These are phyloP conservation scores for Limenitis camilla DNA, from an alignment of 2,888 invertebrate genomes.

Conservation along the genomic window DNA sequence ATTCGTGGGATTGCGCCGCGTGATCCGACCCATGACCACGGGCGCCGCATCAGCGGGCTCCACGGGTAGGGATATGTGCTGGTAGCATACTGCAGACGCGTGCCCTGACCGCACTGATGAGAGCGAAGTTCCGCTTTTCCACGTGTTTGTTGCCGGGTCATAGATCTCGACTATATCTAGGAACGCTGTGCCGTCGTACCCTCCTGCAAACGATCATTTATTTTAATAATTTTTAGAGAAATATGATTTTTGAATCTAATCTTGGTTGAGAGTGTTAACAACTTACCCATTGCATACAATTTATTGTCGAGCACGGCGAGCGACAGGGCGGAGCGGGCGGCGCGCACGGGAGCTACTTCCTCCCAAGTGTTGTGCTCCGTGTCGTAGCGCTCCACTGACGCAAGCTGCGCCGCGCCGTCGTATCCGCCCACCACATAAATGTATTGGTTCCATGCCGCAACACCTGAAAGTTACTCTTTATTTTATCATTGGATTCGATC, in stretches of 20 bases:
- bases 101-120: constrained; percentile 93
- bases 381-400: constrained; percentile 89
- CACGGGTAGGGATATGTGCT: constrained; percentile 63
- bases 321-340: constrained; percentile 90
- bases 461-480: constrained; percentile 69
- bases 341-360: constrained; percentile 81
- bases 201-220: constrained; percentile 72
- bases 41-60: constrained; percentile 36
- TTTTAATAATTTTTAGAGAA: neutral
- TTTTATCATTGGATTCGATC: neutral
- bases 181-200: constrained; percentile 91
- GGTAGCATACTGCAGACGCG: constrained; percentile 91
- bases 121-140: constrained; percentile 85
- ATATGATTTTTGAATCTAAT: no score
- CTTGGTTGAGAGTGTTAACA: neutral
- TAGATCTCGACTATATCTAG: constrained; percentile 91
- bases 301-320: constrained; percentile 89
- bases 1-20: constrained; percentile 21
- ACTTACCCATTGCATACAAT: constrained; percentile 89
- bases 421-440: constrained; percentile 97
- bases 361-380: constrained; percentile 89
- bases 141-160: constrained; percentile 83
- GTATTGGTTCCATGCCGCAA: constrained; percentile 87
- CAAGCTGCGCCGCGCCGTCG: constrained; percentile 87
- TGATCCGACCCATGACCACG: constrained; percentile 30